phyloP scores from a whole-genome alignment of 2,113 vertebrate species.

The human region DNA sequence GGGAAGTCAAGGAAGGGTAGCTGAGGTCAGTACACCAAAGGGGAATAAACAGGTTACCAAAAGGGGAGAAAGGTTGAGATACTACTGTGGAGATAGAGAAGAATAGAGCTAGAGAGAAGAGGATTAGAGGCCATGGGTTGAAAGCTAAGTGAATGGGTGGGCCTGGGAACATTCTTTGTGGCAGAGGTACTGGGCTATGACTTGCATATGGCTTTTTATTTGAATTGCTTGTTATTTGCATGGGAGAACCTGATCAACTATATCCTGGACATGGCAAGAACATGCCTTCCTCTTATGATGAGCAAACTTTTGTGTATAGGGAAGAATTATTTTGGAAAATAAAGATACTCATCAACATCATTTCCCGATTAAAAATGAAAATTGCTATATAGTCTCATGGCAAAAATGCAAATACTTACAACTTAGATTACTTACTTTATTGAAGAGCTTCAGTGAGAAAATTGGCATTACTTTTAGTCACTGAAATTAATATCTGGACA shows the following conservation, averaged over 20 bases:
- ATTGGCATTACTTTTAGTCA: background rate
- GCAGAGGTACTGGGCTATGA: background rate
- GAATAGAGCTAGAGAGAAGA: background rate
- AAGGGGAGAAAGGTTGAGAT: conserved; percentile 8
- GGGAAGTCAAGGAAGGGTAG: background rate
- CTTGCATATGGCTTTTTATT: conserved; percentile 26
- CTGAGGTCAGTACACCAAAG: background rate
- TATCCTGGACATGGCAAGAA: background rate
- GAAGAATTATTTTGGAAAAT: conserved; percentile 20
- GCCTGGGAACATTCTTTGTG: background rate
- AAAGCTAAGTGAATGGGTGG: background rate
- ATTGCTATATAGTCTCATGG: background rate
- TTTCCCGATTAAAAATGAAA: conserved; percentile 24
- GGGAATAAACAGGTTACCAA: background rate
- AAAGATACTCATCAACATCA: background rate
- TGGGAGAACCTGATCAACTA: conserved; percentile 13
- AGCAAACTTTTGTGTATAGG: background rate
- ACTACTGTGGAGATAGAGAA: background rate
- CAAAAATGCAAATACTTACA: conserved; percentile 28
- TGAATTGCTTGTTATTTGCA: conserved; percentile 27
- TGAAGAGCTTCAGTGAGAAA: background rate
- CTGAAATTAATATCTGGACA: background rate
- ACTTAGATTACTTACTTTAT: background rate
- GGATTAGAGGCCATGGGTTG: background rate
- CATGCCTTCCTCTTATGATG: background rate